Percentiles rank a stretch among this genome's conserved stretches.
Evolutionary conservation across 2,113 vertebrate species (phyloP).

Genomic region (Scophthalmus maximus): DNA sequence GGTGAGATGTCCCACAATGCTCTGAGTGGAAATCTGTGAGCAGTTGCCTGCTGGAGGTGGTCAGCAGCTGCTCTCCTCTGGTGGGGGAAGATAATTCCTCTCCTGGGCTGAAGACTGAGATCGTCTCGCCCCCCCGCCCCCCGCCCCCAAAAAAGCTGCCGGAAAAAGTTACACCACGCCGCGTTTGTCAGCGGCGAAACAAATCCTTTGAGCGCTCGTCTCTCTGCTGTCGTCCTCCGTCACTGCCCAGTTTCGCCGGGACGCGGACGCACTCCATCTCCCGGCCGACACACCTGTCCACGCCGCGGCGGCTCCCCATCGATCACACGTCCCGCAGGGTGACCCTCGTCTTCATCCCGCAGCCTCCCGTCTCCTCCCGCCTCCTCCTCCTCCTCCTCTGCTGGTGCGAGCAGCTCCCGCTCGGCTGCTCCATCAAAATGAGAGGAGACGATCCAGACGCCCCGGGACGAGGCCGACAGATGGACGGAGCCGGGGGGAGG

Average conservation of each 20-base stretch:
- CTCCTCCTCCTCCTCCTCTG: constrained; percentile 21
- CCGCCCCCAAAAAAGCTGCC: no score
- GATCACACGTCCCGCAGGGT: constrained; percentile 46
- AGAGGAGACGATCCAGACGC: constrained; percentile 50
- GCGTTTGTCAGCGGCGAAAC: constrained; percentile 1
- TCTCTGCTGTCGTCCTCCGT: not conserved
- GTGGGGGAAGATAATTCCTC: constrained; percentile 34
- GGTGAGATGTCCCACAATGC: constrained; percentile 36
- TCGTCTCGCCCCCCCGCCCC: no score
- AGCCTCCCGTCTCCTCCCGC: constrained; percentile 16
- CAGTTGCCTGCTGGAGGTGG: not conserved
- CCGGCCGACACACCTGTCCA: constrained; percentile 40
- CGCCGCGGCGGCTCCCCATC: not conserved
- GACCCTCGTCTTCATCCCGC: constrained; percentile 48
- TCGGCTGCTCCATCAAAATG: constrained; percentile 61
- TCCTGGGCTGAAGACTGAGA: constrained; percentile 27
- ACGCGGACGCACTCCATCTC: constrained; percentile 43
- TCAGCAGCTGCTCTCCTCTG: constrained; percentile 42
- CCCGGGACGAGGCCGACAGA: constrained; percentile 55
- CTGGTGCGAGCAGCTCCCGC: constrained; percentile 1
- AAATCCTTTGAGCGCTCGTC: constrained; percentile 33
- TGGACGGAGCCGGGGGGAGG: constrained; percentile 30
- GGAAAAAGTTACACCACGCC: constrained; percentile 42
- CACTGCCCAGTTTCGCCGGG: not conserved
- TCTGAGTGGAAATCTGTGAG: constrained; percentile 11